Evolutionary conservation across 35 echinoderm and acorn worm genomes (phyloP).

Genomic region (Chiridota heheva): DNA sequence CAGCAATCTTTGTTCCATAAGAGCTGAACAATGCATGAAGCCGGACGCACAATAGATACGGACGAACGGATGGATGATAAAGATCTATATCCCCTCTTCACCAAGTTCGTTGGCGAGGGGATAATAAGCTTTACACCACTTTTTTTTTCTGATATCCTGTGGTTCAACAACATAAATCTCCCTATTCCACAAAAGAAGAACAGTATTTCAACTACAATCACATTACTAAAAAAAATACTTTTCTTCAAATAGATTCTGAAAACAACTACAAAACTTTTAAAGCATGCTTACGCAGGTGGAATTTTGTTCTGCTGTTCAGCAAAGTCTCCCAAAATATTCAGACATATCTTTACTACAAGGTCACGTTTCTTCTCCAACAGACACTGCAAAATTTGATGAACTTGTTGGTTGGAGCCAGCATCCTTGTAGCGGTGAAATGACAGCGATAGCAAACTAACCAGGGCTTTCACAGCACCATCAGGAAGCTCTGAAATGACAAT

Average conservation of each 20-base stretch:
- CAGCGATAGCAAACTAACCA: conserved; percentile 12
- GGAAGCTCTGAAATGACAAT: conserved; percentile 16
- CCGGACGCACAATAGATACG: too few relatives aligned
- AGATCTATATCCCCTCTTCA: too few relatives aligned
- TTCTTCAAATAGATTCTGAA: too few relatives aligned
- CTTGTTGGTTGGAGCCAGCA: conserved; percentile 27
- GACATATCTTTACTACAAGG: not conserved
- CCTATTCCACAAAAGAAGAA: not conserved
- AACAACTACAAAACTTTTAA: not conserved
- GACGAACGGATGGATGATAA: too few relatives aligned
- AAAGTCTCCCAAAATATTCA: conserved; percentile 13
- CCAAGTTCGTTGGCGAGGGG: too few relatives aligned
- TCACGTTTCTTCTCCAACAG: conserved; percentile 17
- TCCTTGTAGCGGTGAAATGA: conserved; percentile 22
- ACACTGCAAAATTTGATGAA: conserved; percentile 17
- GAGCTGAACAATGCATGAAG: too few relatives aligned
- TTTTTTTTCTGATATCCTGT: not conserved
- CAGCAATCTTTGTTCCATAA: too few relatives aligned
- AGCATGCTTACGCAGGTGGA: not conserved
- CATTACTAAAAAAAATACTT: not conserved
- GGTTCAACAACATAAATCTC: not conserved
- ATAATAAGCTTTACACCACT: not conserved
- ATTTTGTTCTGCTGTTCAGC: conserved; percentile 18
- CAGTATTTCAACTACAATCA: not conserved
- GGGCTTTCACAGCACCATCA: conserved; percentile 14